Percentiles rank a stretch among this genome's conserved stretches.
Conservation (phyloP, 2,888 invertebrate genomes). For the Eudemis profundana region DNA sequence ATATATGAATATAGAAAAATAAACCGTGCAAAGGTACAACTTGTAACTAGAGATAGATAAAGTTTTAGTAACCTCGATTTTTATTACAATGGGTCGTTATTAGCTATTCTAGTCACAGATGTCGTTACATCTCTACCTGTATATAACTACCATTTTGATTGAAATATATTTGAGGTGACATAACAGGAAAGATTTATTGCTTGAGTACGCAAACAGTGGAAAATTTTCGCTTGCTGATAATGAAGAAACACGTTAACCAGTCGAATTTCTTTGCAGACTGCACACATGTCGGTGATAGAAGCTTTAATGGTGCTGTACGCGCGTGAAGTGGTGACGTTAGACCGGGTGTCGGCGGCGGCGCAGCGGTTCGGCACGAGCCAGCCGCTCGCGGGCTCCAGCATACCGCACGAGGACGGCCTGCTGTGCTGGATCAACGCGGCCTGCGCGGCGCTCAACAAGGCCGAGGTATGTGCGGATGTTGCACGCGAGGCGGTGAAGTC, state of each 20-base stretch:
- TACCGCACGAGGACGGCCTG: conserved; percentile 92
- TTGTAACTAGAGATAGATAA: too few relatives aligned
- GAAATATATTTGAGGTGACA: too few relatives aligned
- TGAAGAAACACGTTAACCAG: background rate
- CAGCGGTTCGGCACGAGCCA: conserved; percentile 88
- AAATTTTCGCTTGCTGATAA: too few relatives aligned
- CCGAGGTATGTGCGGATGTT: conserved; percentile 65
- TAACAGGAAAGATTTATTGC: too few relatives aligned
- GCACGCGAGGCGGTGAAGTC: conserved; percentile 96
- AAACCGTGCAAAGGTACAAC: too few relatives aligned
- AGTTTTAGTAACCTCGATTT: too few relatives aligned
- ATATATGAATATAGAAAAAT: too few relatives aligned
- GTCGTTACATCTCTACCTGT: too few relatives aligned
- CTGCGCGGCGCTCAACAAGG: conserved; percentile 89
- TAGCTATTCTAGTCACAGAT: too few relatives aligned
- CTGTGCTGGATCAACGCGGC: conserved; percentile 96
- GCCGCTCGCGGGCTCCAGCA: conserved; percentile 75
- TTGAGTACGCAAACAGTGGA: too few relatives aligned
- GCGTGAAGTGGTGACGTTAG: conserved; percentile 95
- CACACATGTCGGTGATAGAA: conserved; percentile 98
- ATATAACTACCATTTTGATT: too few relatives aligned
- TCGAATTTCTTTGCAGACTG: conserved; percentile 87
- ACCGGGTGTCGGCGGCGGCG: conserved; percentile 94
- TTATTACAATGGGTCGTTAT: too few relatives aligned
- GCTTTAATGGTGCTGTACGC: conserved; percentile 97